Evolutionary conservation across 2,797 vertebrate species (phyloP).

Genomic region (Cheirogaleus major): DNA sequence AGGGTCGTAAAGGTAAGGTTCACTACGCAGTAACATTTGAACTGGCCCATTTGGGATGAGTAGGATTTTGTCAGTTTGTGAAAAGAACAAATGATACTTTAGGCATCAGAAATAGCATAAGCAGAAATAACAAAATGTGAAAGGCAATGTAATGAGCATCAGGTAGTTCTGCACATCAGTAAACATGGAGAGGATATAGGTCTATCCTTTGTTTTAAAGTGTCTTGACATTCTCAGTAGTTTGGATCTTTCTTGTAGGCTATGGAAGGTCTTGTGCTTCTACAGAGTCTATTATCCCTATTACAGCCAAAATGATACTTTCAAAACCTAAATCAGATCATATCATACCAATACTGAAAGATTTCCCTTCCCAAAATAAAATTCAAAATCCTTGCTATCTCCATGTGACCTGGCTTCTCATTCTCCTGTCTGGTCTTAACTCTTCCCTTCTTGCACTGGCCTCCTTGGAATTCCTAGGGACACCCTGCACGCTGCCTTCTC

Average conservation of each 20-base stretch:
- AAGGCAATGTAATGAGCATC: not conserved
- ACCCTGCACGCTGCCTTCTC: not conserved
- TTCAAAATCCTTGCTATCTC: not conserved
- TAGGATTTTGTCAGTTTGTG: not conserved
- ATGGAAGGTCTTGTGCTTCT: not conserved
- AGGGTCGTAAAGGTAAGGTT: not conserved
- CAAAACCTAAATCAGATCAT: not conserved
- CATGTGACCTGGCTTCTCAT: fast-evolving
- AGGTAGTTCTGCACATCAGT: not conserved
- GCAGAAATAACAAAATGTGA: not conserved
- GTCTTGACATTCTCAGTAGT: not conserved
- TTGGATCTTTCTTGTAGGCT: not conserved
- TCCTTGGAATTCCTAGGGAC: not conserved
- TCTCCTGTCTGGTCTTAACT: not conserved
- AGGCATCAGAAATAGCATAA: not conserved
- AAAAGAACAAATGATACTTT: not conserved
- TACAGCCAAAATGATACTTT: not conserved
- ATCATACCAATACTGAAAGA: not conserved
- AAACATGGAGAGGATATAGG: not conserved
- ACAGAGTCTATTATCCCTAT: not conserved
- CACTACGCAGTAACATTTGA: not conserved
- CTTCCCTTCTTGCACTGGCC: not conserved
- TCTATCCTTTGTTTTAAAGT: not conserved
- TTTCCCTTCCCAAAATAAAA: not conserved
- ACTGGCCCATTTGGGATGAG: not conserved